These are phyloP conservation scores for Macrocentrus cingulum DNA, from an alignment of 1,140 invertebrate species.

Conservation along the genomic window DNA sequence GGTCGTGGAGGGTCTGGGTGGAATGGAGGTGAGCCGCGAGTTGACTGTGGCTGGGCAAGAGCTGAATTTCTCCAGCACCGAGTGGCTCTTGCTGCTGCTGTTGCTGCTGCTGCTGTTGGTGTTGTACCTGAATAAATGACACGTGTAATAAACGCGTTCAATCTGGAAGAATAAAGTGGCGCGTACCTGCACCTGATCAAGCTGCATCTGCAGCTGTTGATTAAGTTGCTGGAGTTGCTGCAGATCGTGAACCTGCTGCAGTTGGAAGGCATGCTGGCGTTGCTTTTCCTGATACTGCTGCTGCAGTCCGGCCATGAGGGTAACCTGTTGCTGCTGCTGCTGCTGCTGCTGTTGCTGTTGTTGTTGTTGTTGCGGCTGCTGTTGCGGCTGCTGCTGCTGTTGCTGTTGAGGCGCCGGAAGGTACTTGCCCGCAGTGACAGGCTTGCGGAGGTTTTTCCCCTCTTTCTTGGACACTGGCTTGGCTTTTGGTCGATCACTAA, in stretches of 20 bases:
- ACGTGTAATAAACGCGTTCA: conserved; percentile 11
- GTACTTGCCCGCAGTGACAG: conserved; percentile 33
- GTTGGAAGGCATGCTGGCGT: conserved; percentile 56
- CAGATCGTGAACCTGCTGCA: conserved; percentile 48
- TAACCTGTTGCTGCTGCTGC: conserved; percentile 39
- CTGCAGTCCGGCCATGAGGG: conserved; percentile 46
- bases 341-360: conserved; percentile 35
- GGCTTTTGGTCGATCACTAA: conserved; percentile 77
- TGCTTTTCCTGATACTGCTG: conserved; percentile 58
- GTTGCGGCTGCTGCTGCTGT: conserved; percentile 33
- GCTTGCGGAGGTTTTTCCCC: conserved; percentile 64
- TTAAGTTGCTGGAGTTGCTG: conserved; percentile 52
- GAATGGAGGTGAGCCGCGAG: conserved; percentile 56
- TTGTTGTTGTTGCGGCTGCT: conserved; percentile 42
- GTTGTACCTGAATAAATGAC: conserved; percentile 50
- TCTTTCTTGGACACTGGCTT: conserved; percentile 78
- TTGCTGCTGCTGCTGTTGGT: conserved; percentile 51
- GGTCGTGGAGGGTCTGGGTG: conserved; percentile 39
- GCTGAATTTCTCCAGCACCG: conserved; percentile 42
- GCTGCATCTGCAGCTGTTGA: conserved; percentile 57
- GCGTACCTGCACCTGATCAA: conserved; percentile 52
- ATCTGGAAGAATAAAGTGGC: conserved; percentile 24
- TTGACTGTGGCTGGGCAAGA: conserved; percentile 50
- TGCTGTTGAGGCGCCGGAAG: conserved; percentile 42
- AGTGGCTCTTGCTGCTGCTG: conserved; percentile 40